Conservation (phyloP, 2,888 invertebrate species). For the Copidosoma aretas region DNA sequence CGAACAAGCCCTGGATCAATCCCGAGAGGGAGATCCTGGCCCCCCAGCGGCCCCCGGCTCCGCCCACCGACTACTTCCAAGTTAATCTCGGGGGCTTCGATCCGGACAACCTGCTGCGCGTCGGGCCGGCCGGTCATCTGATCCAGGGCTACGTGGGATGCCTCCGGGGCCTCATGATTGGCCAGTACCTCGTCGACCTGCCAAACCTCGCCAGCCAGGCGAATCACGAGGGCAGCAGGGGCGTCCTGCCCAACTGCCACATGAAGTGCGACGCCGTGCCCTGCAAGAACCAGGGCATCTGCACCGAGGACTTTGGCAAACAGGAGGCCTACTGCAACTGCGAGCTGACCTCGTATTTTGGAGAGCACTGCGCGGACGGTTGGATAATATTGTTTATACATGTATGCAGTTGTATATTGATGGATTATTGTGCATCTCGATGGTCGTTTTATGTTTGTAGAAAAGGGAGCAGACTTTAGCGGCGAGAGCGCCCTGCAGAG, state of each 20-base stretch:
- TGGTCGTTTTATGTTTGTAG: slow-evolving; percentile 56
- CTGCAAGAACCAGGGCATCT: slow-evolving; percentile 86
- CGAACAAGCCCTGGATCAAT: slow-evolving; percentile 87
- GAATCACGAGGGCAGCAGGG: slow-evolving; percentile 74
- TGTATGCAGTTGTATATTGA: too few species aligned
- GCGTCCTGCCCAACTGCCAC: slow-evolving; percentile 81
- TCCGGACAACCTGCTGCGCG: slow-evolving; percentile 72
- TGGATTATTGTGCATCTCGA: too few species aligned
- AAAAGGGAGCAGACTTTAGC: slow-evolving; percentile 88
- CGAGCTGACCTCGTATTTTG: slow-evolving; percentile 87
- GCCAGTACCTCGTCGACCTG: slow-evolving; percentile 79
- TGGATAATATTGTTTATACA: slow-evolving; percentile 30
- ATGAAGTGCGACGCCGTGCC: slow-evolving; percentile 90
- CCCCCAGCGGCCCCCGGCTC: slow-evolving; percentile 87
- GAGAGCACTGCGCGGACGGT: slow-evolving; percentile 83
- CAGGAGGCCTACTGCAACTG: slow-evolving; percentile 88
- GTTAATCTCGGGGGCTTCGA: slow-evolving; percentile 87
- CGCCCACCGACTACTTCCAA: slow-evolving; percentile 89
- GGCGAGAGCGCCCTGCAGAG: slow-evolving; percentile 84
- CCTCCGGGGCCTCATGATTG: slow-evolving; percentile 85
- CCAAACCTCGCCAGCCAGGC: slow-evolving; percentile 74
- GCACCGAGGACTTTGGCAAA: slow-evolving; percentile 86
- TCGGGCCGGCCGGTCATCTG: slow-evolving; percentile 64
- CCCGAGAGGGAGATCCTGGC: slow-evolving; percentile 84
- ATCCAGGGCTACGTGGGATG: slow-evolving; percentile 84